A percentile compares a stretch with the other conserved stretches of the same genome.
phyloP scores from a whole-genome alignment of 2,888 invertebrate species.

The Coelinius sp. region DNA sequence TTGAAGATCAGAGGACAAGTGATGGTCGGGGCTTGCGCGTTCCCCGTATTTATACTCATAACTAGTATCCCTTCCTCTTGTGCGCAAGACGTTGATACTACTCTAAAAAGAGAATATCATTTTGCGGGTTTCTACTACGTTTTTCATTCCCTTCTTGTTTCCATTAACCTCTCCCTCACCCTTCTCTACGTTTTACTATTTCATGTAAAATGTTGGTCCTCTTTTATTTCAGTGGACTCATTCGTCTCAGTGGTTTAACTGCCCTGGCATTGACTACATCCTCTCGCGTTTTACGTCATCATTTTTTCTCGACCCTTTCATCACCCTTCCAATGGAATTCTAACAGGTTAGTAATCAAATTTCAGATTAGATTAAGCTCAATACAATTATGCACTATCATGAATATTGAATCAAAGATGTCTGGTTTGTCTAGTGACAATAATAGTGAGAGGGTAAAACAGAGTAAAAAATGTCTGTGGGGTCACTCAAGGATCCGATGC shows the following conservation, averaged over 20 bases:
- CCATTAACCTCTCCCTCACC: neutral
- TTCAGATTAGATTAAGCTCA: too few relatives aligned
- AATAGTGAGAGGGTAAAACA: too few relatives aligned
- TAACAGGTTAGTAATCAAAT: too few relatives aligned
- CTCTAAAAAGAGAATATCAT: conserved; percentile 19
- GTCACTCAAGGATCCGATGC: too few relatives aligned
- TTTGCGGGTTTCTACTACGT: conserved; percentile 27
- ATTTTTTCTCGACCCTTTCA: too few relatives aligned
- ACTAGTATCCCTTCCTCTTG: conserved; percentile 38
- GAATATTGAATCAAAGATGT: too few relatives aligned
- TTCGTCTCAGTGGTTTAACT: conserved; percentile 3
- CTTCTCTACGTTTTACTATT: conserved; percentile 1
- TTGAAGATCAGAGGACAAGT: conserved; percentile 66
- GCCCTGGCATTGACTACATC: neutral
- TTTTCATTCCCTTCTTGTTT: conserved; percentile 32
- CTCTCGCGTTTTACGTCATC: conserved; percentile 11
- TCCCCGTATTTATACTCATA: conserved; percentile 62
- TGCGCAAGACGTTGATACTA: conserved; percentile 22
- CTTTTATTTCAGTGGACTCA: conserved; percentile 9
- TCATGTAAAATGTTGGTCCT: neutral
- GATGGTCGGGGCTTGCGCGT: conserved; percentile 67
- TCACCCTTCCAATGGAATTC: too few relatives aligned
- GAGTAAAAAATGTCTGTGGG: too few relatives aligned
- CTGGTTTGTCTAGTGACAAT: too few relatives aligned
- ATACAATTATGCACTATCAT: too few relatives aligned